These are phyloP conservation scores for Oriolus oriolus DNA, from an alignment of 2,113 vertebrate species.

Conservation along the genomic window DNA sequence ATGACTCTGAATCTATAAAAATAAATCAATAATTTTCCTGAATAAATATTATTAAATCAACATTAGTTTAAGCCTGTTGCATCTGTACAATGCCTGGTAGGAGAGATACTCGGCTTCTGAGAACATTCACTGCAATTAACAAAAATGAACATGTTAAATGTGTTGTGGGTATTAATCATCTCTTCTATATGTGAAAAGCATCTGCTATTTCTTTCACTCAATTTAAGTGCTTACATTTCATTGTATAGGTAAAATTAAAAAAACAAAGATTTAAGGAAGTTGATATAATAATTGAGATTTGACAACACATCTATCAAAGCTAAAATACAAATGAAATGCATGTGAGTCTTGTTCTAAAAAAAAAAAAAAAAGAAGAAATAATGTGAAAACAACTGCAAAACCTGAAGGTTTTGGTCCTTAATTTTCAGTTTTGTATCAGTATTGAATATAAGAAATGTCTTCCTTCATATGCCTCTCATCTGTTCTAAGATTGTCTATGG, in stretches of 20 bases:
- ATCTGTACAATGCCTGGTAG: background rate
- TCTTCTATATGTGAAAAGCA: background rate
- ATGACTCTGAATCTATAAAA: background rate
- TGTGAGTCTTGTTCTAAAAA: background rate
- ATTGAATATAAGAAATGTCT: background rate
- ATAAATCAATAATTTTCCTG: background rate
- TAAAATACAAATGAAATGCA: background rate
- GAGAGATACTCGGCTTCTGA: background rate
- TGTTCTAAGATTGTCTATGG: background rate
- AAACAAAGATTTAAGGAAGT: background rate
- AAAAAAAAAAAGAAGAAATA: background rate
- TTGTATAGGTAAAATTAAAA: background rate
- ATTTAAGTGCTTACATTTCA: background rate
- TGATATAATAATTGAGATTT: background rate
- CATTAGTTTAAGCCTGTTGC: background rate
- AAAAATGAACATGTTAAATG: background rate
- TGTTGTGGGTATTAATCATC: background rate
- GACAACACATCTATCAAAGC: background rate
- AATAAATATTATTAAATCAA: background rate
- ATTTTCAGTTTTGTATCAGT: background rate
- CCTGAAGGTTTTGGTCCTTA: background rate
- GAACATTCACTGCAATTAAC: background rate
- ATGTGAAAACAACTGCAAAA: background rate
- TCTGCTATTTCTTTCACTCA: background rate
- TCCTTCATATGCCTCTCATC: background rate